These are phyloP conservation scores for Channa argus DNA, from an alignment of 2,113 vertebrate genomes.

Conservation along the genomic window DNA sequence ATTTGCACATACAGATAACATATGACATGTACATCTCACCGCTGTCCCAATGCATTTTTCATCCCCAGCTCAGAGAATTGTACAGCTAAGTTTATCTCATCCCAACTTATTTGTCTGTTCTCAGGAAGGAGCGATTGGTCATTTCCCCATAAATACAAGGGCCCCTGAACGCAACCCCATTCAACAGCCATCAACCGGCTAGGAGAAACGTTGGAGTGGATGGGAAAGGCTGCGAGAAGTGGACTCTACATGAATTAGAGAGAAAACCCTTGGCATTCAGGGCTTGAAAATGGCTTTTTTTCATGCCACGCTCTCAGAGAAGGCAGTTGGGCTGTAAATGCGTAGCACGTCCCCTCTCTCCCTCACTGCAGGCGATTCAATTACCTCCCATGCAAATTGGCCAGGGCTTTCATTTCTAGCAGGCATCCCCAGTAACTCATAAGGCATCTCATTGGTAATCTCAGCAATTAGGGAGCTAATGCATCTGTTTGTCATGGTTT, in stretches of 20 bases:
- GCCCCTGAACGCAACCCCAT: constrained; percentile 31
- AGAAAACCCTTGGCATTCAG: constrained; percentile 66
- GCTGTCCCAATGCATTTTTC: constrained; percentile 46
- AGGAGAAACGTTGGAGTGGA: constrained; percentile 50
- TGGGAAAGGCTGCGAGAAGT: constrained; percentile 57
- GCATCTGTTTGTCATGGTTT: constrained; percentile 78
- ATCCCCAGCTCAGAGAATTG: constrained; percentile 9
- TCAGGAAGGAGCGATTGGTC: constrained; percentile 57
- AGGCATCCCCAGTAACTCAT: constrained; percentile 73
- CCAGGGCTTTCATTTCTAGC: constrained; percentile 76
- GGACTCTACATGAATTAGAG: constrained; percentile 65
- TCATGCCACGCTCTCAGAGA: constrained; percentile 58
- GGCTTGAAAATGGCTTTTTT: constrained; percentile 62
- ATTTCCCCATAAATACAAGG: constrained; percentile 46
- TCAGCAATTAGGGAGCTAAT: constrained; percentile 80
- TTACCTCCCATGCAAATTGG: constrained; percentile 81
- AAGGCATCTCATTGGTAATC: constrained; percentile 77
- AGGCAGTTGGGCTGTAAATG: constrained; percentile 66
- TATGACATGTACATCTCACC: constrained; percentile 39
- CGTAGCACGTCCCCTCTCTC: constrained; percentile 54
- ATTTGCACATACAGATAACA: constrained; percentile 56
- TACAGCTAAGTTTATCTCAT: constrained; percentile 26
- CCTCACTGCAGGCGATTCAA: constrained; percentile 76
- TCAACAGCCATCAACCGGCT: constrained; percentile 49
- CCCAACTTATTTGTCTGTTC: constrained; percentile 24